Conservation (phyloP, 2,888 invertebrate species). For the Pandemis heparana region DNA sequence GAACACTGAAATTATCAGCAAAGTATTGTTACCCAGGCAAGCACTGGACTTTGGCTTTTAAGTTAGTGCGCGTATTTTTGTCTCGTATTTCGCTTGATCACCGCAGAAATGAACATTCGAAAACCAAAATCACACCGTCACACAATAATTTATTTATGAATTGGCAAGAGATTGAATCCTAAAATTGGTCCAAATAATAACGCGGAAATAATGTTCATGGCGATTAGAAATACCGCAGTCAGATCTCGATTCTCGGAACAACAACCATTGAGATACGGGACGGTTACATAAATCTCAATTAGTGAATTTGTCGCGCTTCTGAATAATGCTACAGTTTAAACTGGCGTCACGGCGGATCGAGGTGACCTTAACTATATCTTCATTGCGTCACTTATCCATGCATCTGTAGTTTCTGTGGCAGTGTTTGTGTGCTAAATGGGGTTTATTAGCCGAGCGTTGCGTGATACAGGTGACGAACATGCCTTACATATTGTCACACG, state of each 20-base stretch:
- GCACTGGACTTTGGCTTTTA: background rate
- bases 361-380: slow-evolving; percentile 59
- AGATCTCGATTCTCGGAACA: slow-evolving; percentile 5
- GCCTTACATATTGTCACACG: slow-evolving; percentile 64
- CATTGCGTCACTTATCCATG: slow-evolving; percentile 42
- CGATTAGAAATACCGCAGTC: slow-evolving; percentile 9
- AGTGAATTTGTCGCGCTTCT: slow-evolving; percentile 59
- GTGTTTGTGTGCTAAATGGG: slow-evolving; percentile 60
- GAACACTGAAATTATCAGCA: slow-evolving; percentile 24
- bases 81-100: background rate
- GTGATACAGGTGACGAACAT: slow-evolving; percentile 56
- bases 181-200: background rate
- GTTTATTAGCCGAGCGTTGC: slow-evolving; percentile 65
- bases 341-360: slow-evolving; percentile 51
- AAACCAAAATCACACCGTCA: background rate
- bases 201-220: background rate
- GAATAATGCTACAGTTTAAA: slow-evolving; percentile 51
- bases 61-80: background rate
- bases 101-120: background rate
- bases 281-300: slow-evolving; percentile 62
- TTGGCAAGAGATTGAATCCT: background rate
- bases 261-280: slow-evolving; percentile 42
- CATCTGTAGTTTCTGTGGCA: slow-evolving; percentile 1
- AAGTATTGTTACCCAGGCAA: background rate
- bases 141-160: background rate